phyloP scores from a whole-genome alignment of 2,113 vertebrate genomes.

The Laticauda laticaudata region DNA sequence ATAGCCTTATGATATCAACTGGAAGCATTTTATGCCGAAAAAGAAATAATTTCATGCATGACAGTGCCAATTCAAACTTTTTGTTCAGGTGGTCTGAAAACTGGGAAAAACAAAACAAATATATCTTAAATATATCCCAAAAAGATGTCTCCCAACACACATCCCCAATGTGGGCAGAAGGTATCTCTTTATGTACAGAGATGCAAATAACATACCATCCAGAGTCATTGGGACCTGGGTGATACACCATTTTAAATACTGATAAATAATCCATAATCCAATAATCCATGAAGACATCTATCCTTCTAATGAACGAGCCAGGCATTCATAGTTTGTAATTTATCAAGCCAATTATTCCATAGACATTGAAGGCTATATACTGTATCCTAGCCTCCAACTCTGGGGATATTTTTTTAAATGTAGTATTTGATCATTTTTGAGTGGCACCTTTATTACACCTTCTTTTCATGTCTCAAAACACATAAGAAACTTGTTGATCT shows the following conservation, averaged over 20 bases:
- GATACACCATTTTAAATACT: neutral
- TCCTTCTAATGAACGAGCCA: neutral
- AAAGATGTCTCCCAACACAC: neutral
- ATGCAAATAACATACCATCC: neutral
- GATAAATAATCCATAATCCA: neutral
- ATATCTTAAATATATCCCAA: neutral
- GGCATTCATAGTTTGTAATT: neutral
- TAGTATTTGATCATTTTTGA: neutral
- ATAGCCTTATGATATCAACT: slow-evolving; percentile 30
- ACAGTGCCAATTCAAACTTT: slow-evolving; percentile 33
- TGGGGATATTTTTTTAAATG: neutral
- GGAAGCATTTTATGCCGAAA: slow-evolving; percentile 25
- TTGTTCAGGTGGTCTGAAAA: slow-evolving; percentile 27
- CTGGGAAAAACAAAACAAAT: slow-evolving; percentile 4
- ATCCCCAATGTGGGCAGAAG: rapidly evolving
- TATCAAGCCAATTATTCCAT: neutral
- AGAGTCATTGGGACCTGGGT: neutral
- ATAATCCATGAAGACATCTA: neutral
- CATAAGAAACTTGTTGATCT: neutral
- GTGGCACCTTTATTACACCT: neutral
- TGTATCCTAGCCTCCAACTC: neutral
- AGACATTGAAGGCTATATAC: neutral
- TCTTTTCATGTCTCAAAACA: neutral
- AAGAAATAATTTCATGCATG: slow-evolving; percentile 49
- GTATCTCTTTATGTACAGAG: no score